Conservation (phyloP, 2,888 invertebrate species). For the Ramazzottius varieornatus region DNA sequence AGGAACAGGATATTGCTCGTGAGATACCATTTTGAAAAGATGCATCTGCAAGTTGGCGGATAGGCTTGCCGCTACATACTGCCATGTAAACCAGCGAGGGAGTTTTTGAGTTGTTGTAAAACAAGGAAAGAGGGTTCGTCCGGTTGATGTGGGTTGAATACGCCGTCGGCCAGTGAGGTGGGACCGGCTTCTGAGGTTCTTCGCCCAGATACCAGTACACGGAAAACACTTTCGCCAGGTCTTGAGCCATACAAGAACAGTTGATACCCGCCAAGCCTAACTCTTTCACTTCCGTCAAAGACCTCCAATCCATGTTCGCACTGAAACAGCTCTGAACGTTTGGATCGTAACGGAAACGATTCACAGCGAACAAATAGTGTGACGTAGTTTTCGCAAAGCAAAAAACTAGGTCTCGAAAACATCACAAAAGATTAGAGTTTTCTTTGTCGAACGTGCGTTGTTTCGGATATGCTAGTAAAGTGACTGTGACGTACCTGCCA, state of each 20-base stretch:
- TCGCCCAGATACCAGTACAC: constrained; percentile 62
- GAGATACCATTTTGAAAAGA: background rate
- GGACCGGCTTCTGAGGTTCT: constrained; percentile 26
- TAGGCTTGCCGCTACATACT: background rate
- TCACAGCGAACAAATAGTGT: no score
- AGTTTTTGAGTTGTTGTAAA: constrained; percentile 11
- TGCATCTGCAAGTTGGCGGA: no score
- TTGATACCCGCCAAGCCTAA: constrained; percentile 53
- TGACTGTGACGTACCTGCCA: constrained; percentile 41
- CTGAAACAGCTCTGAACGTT: no score
- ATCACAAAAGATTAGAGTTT: no score
- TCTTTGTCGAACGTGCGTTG: no score
- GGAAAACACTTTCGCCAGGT: constrained; percentile 56
- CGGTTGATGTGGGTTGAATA: constrained; percentile 15
- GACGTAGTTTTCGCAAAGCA: no score
- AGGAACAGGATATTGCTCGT: constrained; percentile 7
- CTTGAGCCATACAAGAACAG: constrained; percentile 54
- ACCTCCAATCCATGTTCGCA: constrained; percentile 92
- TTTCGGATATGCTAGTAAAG: no score
- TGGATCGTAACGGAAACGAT: no score
- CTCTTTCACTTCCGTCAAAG: constrained; percentile 71
- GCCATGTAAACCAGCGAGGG: constrained; percentile 12
- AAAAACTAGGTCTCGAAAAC: no score
- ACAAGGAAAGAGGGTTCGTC: constrained; percentile 15
- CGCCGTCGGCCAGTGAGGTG: constrained; percentile 46